Evolutionary conservation across 2,113 vertebrate genomes (phyloP), one percentile per base, ranked within the genome.

Genomic region (Hipposideros armiger): DNA sequence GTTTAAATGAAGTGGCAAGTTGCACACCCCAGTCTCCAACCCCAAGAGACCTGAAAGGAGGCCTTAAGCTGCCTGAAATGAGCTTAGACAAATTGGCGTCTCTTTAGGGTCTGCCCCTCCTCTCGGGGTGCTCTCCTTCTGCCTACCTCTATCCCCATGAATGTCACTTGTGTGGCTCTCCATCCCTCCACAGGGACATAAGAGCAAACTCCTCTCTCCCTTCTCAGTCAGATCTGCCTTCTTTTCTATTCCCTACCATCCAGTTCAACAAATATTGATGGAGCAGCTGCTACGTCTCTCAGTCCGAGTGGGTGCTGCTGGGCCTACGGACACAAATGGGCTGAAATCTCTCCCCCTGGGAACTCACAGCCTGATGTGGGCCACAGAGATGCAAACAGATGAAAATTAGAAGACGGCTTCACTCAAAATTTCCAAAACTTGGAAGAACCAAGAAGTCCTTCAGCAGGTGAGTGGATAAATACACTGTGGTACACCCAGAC

Each of bases 71-170:
- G 45, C 67, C 42, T 11, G 83, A 42, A 40, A 11, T 7, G 4
- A 40, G 42, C 66, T n/a, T 6, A 8, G 52, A 58, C 1, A 52
- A 28, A 17, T 22, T 5, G 14, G 64, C 14, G 3, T 42, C 60
- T 22, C 60, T 20, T n/a, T 24, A 54, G 60, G 60, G 45, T 52
- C 67, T 40, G 9, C 9, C n/a, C 26, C 5, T 52, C 78, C 14
- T 19, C 7, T 6, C 0, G 7, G 32, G 14, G 42, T 1, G 15
- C 32, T 2, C 0, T 74, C 40, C 50, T 15, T 62, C 0, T 9
- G 58, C n/a, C 10, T 42, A 19, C 19, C 5, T 6, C 11, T 7
- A 0, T 50, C 36, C 14, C 16, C 11, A 2, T 1, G 28, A n/a
- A 22, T 20, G 42, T 60, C 54, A 30, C 66, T 36, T 5, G 0